A percentile compares a stretch with the other conserved stretches of the same genome.
Conservation (phyloP, 2,797 vertebrate genomes). For the Gallinago stenura region DNA sequence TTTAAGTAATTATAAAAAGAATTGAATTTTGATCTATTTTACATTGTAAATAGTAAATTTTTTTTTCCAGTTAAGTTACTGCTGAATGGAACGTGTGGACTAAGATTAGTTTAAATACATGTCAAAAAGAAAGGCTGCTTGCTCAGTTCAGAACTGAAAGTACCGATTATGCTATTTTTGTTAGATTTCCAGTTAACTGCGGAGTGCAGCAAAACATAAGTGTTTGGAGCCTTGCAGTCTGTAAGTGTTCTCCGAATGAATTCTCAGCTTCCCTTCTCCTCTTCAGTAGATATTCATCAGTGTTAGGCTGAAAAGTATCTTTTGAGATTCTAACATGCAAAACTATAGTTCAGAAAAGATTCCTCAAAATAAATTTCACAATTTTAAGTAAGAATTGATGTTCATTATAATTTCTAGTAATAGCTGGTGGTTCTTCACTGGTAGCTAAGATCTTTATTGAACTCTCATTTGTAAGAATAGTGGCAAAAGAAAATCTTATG, state of each 20-base stretch:
- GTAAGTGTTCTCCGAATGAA: background rate
- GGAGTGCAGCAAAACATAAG: background rate
- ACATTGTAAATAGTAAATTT: background rate
- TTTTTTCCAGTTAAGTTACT: background rate
- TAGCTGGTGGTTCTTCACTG: background rate
- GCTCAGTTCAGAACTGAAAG: slow-evolving; percentile 16
- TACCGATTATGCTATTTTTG: background rate
- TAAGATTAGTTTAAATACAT: background rate
- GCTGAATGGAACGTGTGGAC: background rate
- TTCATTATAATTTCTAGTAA: background rate
- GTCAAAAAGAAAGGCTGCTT: background rate
- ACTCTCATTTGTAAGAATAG: background rate
- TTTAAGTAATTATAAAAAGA: background rate
- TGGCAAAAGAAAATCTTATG: background rate
- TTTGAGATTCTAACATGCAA: background rate
- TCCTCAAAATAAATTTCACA: background rate
- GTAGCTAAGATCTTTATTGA: background rate
- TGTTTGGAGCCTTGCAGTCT: background rate
- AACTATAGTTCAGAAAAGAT: background rate
- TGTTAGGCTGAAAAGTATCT: background rate
- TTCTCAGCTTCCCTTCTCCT: background rate
- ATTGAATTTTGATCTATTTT: slow-evolving; percentile 38
- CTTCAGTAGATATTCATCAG: background rate
- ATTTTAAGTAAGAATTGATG: background rate
- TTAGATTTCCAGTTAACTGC: background rate